Conservation (phyloP, 2,113 vertebrate genomes). For the Semicossyphus pulcher region DNA sequence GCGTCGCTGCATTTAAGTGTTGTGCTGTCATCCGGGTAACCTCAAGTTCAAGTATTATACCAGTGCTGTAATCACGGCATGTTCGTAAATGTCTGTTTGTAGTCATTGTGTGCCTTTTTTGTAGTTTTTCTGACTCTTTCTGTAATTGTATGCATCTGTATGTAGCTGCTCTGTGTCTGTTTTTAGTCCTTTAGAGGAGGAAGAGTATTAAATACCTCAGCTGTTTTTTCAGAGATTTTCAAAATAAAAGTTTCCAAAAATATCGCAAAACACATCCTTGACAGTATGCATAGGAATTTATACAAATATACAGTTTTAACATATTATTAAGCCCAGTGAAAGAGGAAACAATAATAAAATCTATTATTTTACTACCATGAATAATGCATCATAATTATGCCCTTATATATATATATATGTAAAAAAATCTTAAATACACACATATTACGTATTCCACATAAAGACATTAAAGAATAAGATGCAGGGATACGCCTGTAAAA, state of each 20-base stretch:
- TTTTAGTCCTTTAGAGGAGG: background rate
- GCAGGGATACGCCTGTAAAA: conserved; percentile 4
- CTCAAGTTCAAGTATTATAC: background rate
- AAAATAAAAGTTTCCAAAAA: no score
- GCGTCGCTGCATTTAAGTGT: background rate
- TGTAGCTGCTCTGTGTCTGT: no score
- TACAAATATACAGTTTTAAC: no score
- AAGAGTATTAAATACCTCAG: background rate
- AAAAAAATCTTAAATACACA: no score
- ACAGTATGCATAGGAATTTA: background rate
- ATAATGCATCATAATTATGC: background rate
- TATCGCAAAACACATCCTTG: background rate
- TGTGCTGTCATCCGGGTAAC: background rate
- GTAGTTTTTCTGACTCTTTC: no score
- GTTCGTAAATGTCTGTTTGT: background rate
- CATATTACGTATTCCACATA: no score
- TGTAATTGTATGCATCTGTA: no score
- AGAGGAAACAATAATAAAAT: no score
- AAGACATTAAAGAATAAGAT: conserved; percentile 2
- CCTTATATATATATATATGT: no score
- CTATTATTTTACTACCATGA: background rate
- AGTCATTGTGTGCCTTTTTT: no score
- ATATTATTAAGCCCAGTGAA: no score
- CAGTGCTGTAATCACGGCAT: background rate
- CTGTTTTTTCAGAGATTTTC: no score